These are phyloP conservation scores for Equus quagga DNA, from an alignment of 2,113 vertebrate species.

Conservation along the genomic window DNA sequence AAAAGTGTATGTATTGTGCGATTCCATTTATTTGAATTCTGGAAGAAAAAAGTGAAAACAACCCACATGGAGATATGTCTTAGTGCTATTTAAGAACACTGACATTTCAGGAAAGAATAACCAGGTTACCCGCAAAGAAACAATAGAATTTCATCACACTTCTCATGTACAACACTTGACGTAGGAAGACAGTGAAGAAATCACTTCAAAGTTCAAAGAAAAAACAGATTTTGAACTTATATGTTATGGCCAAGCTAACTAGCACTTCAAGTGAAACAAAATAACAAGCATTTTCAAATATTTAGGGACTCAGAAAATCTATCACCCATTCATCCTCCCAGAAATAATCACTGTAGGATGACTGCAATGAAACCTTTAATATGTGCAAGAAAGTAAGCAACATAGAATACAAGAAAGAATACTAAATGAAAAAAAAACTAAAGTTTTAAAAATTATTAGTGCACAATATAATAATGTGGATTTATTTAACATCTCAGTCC, in stretches of 20 bases:
- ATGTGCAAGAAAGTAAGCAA: not conserved
- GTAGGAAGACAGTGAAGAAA: not conserved
- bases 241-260: not conserved
- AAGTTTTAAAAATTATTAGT: not conserved
- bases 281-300: not conserved
- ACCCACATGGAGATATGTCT: not conserved
- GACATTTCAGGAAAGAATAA: not conserved
- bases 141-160: not conserved
- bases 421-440: not conserved
- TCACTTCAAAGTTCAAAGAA: not conserved
- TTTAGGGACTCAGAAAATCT: not conserved
- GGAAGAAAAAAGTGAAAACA: not conserved
- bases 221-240: not conserved
- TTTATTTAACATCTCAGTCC: not conserved
- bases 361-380: not conserved
- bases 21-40: not conserved
- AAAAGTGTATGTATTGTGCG: not conserved
- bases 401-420: not conserved
- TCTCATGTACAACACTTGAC: not conserved
- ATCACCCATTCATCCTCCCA: not conserved
- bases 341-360: not conserved
- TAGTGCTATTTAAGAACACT: not conserved
- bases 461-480: not conserved
- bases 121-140: not conserved
- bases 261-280: not conserved